Evolutionary conservation across 2,888 invertebrate species (phyloP), one percentile per base, ranked within the genome.

Genomic region (Thyatira batis): DNA sequence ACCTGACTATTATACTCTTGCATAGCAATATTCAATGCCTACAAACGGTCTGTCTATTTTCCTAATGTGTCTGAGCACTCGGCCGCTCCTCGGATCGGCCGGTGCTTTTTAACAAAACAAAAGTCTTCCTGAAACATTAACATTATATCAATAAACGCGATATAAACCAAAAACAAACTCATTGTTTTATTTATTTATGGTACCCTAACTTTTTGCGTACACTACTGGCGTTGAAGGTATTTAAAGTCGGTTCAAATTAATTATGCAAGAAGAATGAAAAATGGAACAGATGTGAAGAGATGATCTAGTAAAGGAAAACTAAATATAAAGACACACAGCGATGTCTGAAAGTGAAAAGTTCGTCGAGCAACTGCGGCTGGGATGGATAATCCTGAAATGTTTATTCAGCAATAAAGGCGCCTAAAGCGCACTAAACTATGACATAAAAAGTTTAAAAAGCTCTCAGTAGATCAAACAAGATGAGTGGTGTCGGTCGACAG

Each of bases 391-490:
- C 80, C 76, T 71, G 74, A 75, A 74, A 82, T 90, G 89, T 91
- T 92, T 89, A 87, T 77, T 77, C 85, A 89, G 79, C 88, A 87
- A 85, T 91, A 89, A 90, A 89, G 80, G 84, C 84, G 80, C 85
- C 82, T 86, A 86, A 86, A 87, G 75, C 80, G 78, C 82, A 84
- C 85, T 89, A 85, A 89, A 89, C 83, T 87, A 85, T 85, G 86
- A 85, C 87, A 92, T 92, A 89, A 92, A 91, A 91, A 89, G 84
- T 87, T 89, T 89, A 91, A 92, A 92, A 92, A 90, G 89, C 92
- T 89, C 90, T 88, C 87, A 85, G 90, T 91, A 92, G 92, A 92
- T 92, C 92, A 92, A 92, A 92, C 92, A 92, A 85, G 78, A 81
- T 67, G 83, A 85, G 87, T 82, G 80, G 84, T 84, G 85, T 85